These are phyloP conservation scores for Potamilus streckersoni DNA, from an alignment of 1,140 invertebrate genomes.

Conservation along the genomic window DNA sequence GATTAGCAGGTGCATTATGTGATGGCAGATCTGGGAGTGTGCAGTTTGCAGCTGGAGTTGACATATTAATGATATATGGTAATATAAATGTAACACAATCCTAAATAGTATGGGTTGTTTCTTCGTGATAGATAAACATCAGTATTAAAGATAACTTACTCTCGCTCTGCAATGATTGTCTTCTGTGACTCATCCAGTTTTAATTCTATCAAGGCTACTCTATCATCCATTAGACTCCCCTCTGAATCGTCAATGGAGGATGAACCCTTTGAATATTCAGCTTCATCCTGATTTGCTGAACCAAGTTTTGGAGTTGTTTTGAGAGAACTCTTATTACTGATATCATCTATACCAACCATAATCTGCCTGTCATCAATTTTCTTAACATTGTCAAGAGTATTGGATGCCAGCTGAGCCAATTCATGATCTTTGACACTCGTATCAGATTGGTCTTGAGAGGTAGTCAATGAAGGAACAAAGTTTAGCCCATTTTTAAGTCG, in stretches of 20 bases:
- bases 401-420: not conserved
- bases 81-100: too few relatives aligned
- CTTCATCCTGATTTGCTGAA: conserved; percentile 1
- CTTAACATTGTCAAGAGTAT: not conserved
- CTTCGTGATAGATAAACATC: too few relatives aligned
- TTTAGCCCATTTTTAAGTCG: not conserved
- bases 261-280: not conserved
- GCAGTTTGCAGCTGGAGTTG: too few relatives aligned
- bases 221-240: conserved; percentile 71
- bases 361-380: not conserved
- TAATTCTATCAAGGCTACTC: conserved; percentile 78
- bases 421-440: too few relatives aligned
- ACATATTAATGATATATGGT: too few relatives aligned
- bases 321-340: not conserved
- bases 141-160: conserved; percentile 34
- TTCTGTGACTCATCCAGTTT: conserved; percentile 81
- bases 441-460: too few relatives aligned
- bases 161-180: conserved; percentile 70
- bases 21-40: too few relatives aligned
- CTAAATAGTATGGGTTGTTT: too few relatives aligned
- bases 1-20: too few relatives aligned
- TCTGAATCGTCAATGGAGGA: too few relatives aligned
- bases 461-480: too few relatives aligned
- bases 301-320: conserved; percentile 1
- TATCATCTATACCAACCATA: not conserved